These are phyloP conservation scores for Gopherus flavomarginatus DNA, from an alignment of 2,113 vertebrate genomes.

Conservation along the genomic window DNA sequence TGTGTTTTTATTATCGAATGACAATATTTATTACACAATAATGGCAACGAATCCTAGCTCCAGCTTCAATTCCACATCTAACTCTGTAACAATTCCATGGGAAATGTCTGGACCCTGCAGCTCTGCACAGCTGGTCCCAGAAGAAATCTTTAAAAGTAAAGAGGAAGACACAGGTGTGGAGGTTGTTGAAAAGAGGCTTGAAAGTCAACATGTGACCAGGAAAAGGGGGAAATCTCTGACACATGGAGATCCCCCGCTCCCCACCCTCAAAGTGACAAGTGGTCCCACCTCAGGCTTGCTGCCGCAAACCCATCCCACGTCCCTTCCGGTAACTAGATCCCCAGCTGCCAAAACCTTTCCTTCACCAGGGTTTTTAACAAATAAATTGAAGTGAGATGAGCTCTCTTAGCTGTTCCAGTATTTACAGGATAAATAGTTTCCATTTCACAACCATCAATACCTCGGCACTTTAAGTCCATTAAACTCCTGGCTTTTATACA, in stretches of 20 bases:
- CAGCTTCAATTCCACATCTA: not conserved
- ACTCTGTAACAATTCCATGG: not conserved
- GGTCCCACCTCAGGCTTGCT: not conserved
- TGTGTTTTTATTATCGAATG: not conserved
- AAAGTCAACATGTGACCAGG: not conserved
- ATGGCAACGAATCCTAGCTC: not conserved
- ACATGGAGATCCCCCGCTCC: not conserved
- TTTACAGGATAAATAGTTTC: slow-evolving; percentile 75
- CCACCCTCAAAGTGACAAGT: not conserved
- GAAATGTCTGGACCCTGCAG: not conserved
- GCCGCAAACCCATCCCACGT: not conserved
- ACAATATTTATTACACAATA: no score
- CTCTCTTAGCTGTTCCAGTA: slow-evolving; percentile 63
- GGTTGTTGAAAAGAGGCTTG: not conserved
- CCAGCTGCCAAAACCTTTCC: slow-evolving; percentile 7
- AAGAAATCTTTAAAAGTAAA: not conserved
- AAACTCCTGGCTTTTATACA: slow-evolving; percentile 34
- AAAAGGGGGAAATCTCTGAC: not conserved
- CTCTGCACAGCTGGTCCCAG: not conserved
- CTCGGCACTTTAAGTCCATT: slow-evolving; percentile 62
- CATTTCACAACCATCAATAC: slow-evolving; percentile 67
- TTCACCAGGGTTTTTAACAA: slow-evolving; percentile 18
- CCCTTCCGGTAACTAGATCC: slow-evolving; percentile 7
- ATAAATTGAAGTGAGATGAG: slow-evolving; percentile 61
- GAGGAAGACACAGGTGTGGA: fast-evolving